These are phyloP conservation scores for Puffinus mauretanicus DNA, from an alignment of 2,113 vertebrate genomes.

Conservation along the genomic window DNA sequence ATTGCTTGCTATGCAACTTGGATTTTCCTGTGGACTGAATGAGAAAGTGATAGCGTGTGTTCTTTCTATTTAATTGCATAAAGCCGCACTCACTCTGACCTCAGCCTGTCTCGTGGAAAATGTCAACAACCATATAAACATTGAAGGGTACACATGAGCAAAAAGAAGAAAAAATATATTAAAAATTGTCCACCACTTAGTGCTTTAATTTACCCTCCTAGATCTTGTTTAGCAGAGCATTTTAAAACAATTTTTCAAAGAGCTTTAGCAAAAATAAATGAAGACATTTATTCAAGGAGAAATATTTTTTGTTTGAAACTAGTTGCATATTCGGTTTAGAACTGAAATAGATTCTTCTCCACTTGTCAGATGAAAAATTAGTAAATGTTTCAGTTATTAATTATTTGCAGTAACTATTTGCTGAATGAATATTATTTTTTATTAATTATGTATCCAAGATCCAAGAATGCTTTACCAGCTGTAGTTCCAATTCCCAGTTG, in stretches of 20 bases:
- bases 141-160: not conserved
- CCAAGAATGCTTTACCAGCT: slow-evolving; percentile 5
- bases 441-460: slow-evolving; percentile 16
- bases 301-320: not conserved
- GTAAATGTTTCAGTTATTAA: not conserved
- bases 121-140: not conserved
- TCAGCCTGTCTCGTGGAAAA: not conserved
- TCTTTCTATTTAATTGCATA: not conserved
- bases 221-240: not conserved
- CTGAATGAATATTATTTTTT: not conserved
- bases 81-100: not conserved
- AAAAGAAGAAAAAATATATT: not conserved
- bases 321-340: not conserved
- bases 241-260: slow-evolving; percentile 4
- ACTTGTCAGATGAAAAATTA: not conserved
- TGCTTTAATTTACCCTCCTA: not conserved
- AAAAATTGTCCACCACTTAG: not conserved
- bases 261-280: not conserved
- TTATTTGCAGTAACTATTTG: slow-evolving; percentile 13
- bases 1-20: not conserved
- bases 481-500: slow-evolving; percentile 10
- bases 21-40: not conserved
- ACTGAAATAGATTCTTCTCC: not conserved
- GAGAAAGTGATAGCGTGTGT: not conserved
- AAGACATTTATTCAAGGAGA: not conserved